Base-by-base conservation (phyloP, 2,888 invertebrate species). In the Acanthopleura granulata region DNA sequence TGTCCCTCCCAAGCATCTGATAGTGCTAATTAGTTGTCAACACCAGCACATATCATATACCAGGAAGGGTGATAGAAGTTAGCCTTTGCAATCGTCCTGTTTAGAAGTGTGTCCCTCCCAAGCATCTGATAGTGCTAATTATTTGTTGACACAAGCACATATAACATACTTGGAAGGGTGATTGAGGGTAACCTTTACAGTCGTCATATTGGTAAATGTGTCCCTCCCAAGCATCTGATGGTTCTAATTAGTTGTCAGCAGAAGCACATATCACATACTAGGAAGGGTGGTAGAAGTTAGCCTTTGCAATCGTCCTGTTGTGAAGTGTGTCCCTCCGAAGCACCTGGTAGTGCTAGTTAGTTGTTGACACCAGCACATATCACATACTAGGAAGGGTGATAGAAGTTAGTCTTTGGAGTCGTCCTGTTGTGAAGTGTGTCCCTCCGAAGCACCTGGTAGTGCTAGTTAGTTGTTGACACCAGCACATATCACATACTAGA, bases 41-140 rank as follows among this genome's bases (percentile, higher is more conserved):
- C 57, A 57, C 57, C 3, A 57, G 57, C 57, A 57, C 57, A 57
- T 57, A 57, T 12, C 57, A 18, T 1, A 57, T 57, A 57, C 57
- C 57, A 57, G 57, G 57, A 57, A 57, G 22, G 57, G 12, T 22
- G 1, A 4, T 40, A 40, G 40, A 40, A 40, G 3, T 40, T 40
- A n/a, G n/a, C n/a, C 40, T 40, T 40, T 40, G 40, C 4, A 40
- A 9, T 40, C 40, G 9, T 40, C 3, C 3, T 6, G 40, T 40
- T 40, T 3, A 9, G 40, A 40, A 40, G 40, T 40, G 40, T 40
- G 57, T n/a, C 57, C 57, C 12, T 57, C 22, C 57, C 57, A n/a
- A 57, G 57, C 57, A 57, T 57, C 12, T 57, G 57, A 57, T 57
- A 57, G 57, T 57, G 57, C 57, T 57, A 57, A 12, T 57, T 57